A percentile compares a stretch with the other conserved stretches of the same genome.
phyloP scores from a whole-genome alignment of 2,113 vertebrate genomes.

The Megaceryle maxima region DNA sequence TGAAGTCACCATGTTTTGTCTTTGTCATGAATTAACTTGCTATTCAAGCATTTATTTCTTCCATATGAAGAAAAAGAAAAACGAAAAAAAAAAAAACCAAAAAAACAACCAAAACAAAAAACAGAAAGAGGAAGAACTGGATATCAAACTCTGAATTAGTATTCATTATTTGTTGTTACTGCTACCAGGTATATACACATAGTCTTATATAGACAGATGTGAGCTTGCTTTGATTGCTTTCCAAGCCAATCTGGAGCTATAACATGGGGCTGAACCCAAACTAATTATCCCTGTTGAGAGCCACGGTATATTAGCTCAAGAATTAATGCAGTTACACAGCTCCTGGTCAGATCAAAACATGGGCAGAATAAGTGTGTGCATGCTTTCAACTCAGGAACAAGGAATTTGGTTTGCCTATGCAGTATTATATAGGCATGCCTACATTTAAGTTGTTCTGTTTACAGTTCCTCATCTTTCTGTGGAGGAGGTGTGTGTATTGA shows the following conservation, averaged over 20 bases:
- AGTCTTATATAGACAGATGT: neutral
- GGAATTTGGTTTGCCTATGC: neutral
- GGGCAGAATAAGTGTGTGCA: neutral
- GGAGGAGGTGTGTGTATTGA: neutral
- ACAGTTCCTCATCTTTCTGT: neutral
- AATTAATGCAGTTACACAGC: conserved; percentile 15
- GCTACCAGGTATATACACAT: neutral
- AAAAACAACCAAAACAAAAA: neutral
- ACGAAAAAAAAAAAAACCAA: neutral
- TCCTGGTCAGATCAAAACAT: neutral
- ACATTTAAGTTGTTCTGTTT: neutral
- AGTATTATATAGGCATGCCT: neutral
- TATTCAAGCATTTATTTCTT: neutral
- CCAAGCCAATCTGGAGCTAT: conserved; percentile 6
- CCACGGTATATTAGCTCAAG: neutral
- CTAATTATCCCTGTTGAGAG: neutral
- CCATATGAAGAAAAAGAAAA: neutral
- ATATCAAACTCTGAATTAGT: neutral
- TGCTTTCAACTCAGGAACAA: neutral
- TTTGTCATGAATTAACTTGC: neutral
- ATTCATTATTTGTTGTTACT: neutral
- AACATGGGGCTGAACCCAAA: neutral
- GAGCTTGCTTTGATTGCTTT: conserved; percentile 5
- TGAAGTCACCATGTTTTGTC: neutral
- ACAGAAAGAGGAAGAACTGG: neutral